Evolutionary conservation across 2,888 invertebrate genomes (phyloP), one percentile per base, ranked within the genome.

Genomic region (Nebria brevicollis): DNA sequence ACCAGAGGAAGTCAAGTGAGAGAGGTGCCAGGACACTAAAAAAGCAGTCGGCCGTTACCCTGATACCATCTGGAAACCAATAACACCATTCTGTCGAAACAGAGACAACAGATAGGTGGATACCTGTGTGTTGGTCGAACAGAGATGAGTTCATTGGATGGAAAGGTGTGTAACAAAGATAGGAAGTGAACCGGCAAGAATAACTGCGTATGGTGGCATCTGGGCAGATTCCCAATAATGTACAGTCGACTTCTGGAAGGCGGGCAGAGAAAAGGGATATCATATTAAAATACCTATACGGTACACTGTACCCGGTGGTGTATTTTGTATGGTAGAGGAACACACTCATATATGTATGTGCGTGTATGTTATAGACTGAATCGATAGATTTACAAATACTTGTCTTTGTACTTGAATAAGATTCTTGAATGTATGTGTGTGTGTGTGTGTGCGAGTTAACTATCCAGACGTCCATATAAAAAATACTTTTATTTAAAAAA

Each of bases 141-240:
- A 81, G 83, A 82, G 82, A 77, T 75, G 81, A 66, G 82, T 81
- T 83, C 84, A 83, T 84, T 82, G 77, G 83, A 75, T 80, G 83
- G 77, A 82, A 82, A 82, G 82, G 82, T 82, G 81, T 81, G 7
- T 8, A 54, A 54, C 54, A 54, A 54, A 13, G 54, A 54, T 13
- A 13, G 54, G 11, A 6, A 54, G 54, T 54, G 13, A 54, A 54
- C 8, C 70, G 70, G 77, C 84, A 85, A 85, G 86, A 87, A 87
- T 86, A 87, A 87, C 87, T 87, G 85, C 86, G 88, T 86, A 2
- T 65, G 80, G 86, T 87, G 87, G 86, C 88, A 88, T 88, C 88
- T 88, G 88, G 87, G 87, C 87, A 87, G 88, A 88, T 88, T 88
- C 87, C 87, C 88, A 88, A 88, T 88, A 88, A 88, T 88, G 88